phyloP scores from a whole-genome alignment of 2,888 invertebrate genomes.

The Alloscopus bannaensis region DNA sequence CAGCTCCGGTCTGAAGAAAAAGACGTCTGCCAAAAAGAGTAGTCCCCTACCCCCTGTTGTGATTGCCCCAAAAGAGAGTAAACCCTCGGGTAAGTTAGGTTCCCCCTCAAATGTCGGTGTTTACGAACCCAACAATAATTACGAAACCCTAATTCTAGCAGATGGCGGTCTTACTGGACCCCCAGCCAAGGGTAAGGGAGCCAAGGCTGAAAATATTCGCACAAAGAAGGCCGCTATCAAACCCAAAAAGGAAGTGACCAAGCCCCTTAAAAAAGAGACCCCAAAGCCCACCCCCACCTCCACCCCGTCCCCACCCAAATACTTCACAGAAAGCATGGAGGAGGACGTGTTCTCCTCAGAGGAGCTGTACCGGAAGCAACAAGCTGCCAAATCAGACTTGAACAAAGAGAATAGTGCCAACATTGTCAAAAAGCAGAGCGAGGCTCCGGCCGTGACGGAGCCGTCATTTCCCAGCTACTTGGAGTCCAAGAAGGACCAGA shows the following conservation, averaged over 20 bases:
- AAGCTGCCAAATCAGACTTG: neutral
- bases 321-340: conserved; percentile 30
- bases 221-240: conserved; percentile 42
- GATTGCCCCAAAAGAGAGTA: conserved; percentile 49
- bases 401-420: neutral
- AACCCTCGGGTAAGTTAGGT: conserved; percentile 7
- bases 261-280: conserved; percentile 26
- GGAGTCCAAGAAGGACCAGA: conserved; percentile 42
- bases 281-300: conserved; percentile 19
- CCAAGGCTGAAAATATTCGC: conserved; percentile 27
- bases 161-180: conserved; percentile 24
- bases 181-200: conserved; percentile 3
- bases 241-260: conserved; percentile 14
- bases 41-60: conserved; percentile 60
- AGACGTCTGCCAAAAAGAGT: neutral
- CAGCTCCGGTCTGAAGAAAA: conserved; percentile 26
- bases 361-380: conserved; percentile 43
- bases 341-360: conserved; percentile 55
- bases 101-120: conserved; percentile 8
- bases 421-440: neutral
- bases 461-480: conserved; percentile 30
- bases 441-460: neutral
- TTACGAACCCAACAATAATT: conserved; percentile 43
- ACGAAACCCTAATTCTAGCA: conserved; percentile 43
- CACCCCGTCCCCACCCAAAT: neutral